A percentile compares a stretch with the other conserved stretches of the same genome.
Evolutionary conservation across 2,888 invertebrate genomes (phyloP).

Genomic region (Tuberolachnus salignus): DNA sequence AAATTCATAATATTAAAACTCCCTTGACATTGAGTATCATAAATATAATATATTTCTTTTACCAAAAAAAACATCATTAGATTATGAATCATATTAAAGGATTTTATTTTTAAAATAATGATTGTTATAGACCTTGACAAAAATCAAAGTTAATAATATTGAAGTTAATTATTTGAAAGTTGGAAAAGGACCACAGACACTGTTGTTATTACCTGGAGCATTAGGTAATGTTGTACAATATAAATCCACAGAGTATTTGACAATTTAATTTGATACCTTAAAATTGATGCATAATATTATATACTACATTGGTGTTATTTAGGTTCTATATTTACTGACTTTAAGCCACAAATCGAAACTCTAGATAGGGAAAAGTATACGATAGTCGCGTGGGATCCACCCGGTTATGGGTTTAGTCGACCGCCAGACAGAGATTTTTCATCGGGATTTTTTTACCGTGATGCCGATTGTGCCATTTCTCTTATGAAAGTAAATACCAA

Average conservation of each 20-base stretch:
- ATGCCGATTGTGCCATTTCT: conserved; percentile 73
- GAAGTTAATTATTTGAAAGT: conserved; percentile 70
- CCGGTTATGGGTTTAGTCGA: conserved; percentile 83
- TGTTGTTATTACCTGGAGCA: conserved; percentile 81
- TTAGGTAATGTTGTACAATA: conserved; percentile 65
- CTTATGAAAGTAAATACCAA: conserved; percentile 71
- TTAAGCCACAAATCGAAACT: conserved; percentile 76
- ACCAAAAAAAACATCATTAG: no score
- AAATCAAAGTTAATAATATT: conserved; percentile 68
- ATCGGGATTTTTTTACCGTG: conserved; percentile 73
- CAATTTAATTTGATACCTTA: no score
- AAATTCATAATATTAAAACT: no score
- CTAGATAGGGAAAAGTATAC: conserved; percentile 71
- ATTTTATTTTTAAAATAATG: no score
- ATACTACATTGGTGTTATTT: conserved; percentile 36
- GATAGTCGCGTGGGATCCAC: conserved; percentile 80
- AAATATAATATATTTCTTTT: no score
- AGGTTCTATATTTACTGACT: conserved; percentile 82
- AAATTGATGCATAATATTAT: neutral
- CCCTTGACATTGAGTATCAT: no score
- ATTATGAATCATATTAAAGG: no score
- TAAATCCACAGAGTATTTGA: no score
- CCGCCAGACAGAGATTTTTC: conserved; percentile 78
- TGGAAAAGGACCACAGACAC: conserved; percentile 68
- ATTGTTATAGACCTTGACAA: conserved; percentile 31